Percentiles rank a stretch among this genome's conserved stretches.
These are phyloP conservation scores for Phrynocephalus vlangalii DNA, from an alignment of 2,797 vertebrate species.

Conservation along the genomic window DNA sequence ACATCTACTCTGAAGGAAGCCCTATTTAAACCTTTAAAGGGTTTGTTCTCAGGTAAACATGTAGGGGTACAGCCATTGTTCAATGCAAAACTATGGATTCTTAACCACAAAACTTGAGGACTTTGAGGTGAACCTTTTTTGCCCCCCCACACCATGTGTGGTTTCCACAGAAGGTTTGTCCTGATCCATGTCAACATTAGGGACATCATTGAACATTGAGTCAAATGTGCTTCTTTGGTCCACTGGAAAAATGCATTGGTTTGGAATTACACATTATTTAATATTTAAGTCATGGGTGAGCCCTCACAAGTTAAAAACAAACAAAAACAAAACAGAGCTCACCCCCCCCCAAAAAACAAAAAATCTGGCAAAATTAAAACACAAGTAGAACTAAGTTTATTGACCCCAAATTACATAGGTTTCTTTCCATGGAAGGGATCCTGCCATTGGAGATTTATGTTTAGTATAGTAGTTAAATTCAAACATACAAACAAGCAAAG, in stretches of 20 bases:
- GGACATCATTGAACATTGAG: neutral
- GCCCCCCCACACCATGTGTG: neutral
- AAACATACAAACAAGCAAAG: too few species aligned
- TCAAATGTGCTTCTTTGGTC: neutral
- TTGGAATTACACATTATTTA: neutral
- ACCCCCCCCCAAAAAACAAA: too few species aligned
- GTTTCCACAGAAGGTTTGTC: neutral
- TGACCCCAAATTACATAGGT: neutral
- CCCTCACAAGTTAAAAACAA: neutral
- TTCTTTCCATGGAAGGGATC: neutral
- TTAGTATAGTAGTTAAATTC: neutral
- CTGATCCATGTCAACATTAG: conserved; percentile 40
- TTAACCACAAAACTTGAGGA: conserved; percentile 66
- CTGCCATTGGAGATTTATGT: neutral
- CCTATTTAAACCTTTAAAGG: neutral
- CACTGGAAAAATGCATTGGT: neutral
- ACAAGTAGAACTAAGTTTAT: neutral
- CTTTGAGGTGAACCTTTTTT: neutral
- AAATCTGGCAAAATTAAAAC: neutral
- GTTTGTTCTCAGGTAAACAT: too few species aligned
- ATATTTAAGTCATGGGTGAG: neutral
- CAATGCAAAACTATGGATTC: conserved; percentile 57
- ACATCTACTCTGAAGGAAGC: neutral
- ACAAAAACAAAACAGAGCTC: neutral
- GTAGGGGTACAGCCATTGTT: conserved; percentile 27